Evolutionary conservation across 2,797 vertebrate species (phyloP).

Genomic region (Dallia pectoralis): DNA sequence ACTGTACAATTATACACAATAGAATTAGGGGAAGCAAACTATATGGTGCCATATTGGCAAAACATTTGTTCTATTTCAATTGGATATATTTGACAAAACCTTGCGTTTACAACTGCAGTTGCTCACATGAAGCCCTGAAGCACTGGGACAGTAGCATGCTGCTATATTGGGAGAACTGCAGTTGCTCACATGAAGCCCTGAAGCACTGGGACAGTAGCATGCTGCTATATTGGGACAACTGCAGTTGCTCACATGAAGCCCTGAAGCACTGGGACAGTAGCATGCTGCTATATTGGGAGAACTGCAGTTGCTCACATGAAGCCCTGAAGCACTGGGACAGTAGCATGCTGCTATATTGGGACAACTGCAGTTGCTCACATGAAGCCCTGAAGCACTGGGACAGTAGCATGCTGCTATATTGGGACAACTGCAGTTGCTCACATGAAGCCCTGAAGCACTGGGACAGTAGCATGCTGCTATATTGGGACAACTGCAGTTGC

Average conservation of each 20-base stretch:
- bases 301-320: neutral
- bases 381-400: neutral
- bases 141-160: neutral
- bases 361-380: too few species aligned
- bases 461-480: neutral
- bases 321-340: neutral
- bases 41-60: neutral
- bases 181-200: neutral
- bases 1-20: neutral
- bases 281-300: neutral
- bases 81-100: neutral
- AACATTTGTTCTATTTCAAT: neutral
- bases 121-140: neutral
- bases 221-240: neutral
- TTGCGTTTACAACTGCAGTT: neutral
- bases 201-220: neutral
- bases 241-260: neutral
- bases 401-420: neutral
- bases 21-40: neutral
- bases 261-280: neutral
- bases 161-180: neutral
- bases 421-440: too few species aligned
- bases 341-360: neutral
- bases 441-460: neutral
- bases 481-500: too few species aligned